phyloP scores from a whole-genome alignment of 2,113 vertebrate species.

The Scolopax mira region DNA sequence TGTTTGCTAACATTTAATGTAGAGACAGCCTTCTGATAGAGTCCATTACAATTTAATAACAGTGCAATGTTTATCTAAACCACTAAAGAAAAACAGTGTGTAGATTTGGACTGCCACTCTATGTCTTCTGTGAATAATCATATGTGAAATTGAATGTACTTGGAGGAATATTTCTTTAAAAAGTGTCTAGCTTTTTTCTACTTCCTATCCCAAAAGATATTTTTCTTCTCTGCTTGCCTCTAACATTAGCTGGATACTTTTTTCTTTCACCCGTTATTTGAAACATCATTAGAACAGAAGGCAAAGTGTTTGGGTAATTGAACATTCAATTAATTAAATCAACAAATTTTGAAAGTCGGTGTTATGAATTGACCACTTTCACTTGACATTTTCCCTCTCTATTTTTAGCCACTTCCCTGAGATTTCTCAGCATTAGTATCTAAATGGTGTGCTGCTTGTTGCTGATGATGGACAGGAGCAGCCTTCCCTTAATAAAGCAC shows the following conservation, averaged over 20 bases:
- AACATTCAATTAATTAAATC: slow-evolving; percentile 36
- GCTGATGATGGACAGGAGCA: neutral
- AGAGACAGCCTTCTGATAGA: neutral
- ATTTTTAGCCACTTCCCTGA: neutral
- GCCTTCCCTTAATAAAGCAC: slow-evolving; percentile 1
- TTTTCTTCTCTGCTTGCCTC: neutral
- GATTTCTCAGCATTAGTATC: slow-evolving; percentile 1
- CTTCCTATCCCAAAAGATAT: neutral
- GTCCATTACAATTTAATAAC: neutral
- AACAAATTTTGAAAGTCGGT: neutral
- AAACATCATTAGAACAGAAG: neutral
- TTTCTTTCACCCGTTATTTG: neutral
- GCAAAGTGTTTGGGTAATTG: neutral
- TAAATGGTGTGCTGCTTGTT: neutral
- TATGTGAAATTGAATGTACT: neutral
- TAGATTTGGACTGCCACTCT: neutral
- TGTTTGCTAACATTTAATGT: neutral
- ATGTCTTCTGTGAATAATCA: neutral
- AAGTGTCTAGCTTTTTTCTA: neutral
- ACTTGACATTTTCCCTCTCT: neutral
- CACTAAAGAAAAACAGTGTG: neutral
- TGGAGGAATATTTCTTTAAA: neutral
- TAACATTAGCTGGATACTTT: neutral
- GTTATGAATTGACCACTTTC: neutral
- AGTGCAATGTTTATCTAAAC: neutral